These are phyloP conservation scores for Cygnus buccinator DNA, from an alignment of 2,113 vertebrate genomes.

Conservation along the genomic window DNA sequence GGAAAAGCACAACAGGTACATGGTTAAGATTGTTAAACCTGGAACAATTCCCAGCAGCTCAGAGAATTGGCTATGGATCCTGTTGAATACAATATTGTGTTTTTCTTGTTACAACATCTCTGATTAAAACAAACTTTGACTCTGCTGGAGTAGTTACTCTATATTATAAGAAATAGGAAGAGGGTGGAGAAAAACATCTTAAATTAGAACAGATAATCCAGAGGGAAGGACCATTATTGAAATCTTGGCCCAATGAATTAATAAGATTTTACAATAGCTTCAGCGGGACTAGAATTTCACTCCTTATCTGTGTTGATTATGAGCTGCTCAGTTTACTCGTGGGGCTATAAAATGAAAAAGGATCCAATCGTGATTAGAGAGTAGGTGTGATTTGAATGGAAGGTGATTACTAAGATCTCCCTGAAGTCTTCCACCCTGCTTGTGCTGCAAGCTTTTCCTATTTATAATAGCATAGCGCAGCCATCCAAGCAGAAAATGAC, in stretches of 20 bases:
- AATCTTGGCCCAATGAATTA: not conserved
- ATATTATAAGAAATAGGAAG: not conserved
- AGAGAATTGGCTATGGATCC: not conserved
- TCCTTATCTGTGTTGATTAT: slow-evolving; percentile 20
- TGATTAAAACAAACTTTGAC: not conserved
- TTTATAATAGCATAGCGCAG: slow-evolving; percentile 34
- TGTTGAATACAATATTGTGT: not conserved
- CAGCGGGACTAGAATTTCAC: slow-evolving; percentile 16
- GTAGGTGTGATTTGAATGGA: slow-evolving; percentile 55
- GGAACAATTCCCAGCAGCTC: not conserved
- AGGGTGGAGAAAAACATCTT: not conserved
- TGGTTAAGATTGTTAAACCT: not conserved
- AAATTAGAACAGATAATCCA: slow-evolving; percentile 1
- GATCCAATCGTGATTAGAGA: slow-evolving; percentile 20
- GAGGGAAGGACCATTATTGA: slow-evolving; percentile 3
- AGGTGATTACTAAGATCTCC: slow-evolving; percentile 49
- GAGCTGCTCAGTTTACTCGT: slow-evolving; percentile 11
- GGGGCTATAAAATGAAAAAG: slow-evolving; percentile 23
- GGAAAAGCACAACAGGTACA: not conserved
- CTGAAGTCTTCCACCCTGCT: slow-evolving; percentile 23
- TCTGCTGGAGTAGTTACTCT: not conserved
- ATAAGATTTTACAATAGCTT: not conserved
- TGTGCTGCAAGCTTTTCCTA: slow-evolving; percentile 22
- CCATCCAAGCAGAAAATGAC: slow-evolving; percentile 61
- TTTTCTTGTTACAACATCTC: not conserved